phyloP scores from a whole-genome alignment of 1,140 invertebrate genomes.

The Pinna nobilis region DNA sequence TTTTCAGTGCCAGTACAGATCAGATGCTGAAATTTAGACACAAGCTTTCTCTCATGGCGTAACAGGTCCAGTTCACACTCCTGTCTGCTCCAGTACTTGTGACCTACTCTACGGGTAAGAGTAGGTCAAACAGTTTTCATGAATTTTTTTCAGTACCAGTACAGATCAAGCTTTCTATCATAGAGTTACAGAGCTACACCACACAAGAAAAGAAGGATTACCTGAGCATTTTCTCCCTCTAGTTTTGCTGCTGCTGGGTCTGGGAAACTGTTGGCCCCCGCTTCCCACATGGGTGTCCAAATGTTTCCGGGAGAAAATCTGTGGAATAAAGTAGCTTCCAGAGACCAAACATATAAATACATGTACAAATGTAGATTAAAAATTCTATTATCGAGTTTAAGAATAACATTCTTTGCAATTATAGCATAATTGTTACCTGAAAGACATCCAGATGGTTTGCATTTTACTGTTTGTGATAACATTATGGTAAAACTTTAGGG shows the following conservation, averaged over 20 bases:
- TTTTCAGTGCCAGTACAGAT: too few relatives aligned
- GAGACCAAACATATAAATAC: background rate
- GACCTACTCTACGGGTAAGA: too few relatives aligned
- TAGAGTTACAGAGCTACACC: background rate
- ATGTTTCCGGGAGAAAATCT: slow-evolving; percentile 72
- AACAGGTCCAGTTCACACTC: too few relatives aligned
- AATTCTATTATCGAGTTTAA: background rate
- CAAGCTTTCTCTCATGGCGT: too few relatives aligned
- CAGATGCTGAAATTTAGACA: too few relatives aligned
- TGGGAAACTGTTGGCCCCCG: slow-evolving; percentile 37
- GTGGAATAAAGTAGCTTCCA: too few relatives aligned
- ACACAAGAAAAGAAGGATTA: slow-evolving; percentile 20
- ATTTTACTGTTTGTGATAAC: too few relatives aligned
- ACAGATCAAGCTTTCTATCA: background rate
- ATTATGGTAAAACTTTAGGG: too few relatives aligned
- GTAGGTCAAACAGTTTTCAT: too few relatives aligned
- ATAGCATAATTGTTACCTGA: background rate
- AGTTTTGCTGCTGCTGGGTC: slow-evolving; percentile 52
- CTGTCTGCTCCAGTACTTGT: background rate
- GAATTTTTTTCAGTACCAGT: too few relatives aligned
- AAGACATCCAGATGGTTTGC: too few relatives aligned
- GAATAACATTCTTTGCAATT: background rate
- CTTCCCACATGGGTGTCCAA: slow-evolving; percentile 72
- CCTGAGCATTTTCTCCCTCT: slow-evolving; percentile 65
- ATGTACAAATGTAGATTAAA: background rate